Percentiles rank a stretch among this genome's conserved stretches.
Evolutionary conservation across 2,888 invertebrate genomes (phyloP).

Genomic region (Oegoconia quadripuncta): DNA sequence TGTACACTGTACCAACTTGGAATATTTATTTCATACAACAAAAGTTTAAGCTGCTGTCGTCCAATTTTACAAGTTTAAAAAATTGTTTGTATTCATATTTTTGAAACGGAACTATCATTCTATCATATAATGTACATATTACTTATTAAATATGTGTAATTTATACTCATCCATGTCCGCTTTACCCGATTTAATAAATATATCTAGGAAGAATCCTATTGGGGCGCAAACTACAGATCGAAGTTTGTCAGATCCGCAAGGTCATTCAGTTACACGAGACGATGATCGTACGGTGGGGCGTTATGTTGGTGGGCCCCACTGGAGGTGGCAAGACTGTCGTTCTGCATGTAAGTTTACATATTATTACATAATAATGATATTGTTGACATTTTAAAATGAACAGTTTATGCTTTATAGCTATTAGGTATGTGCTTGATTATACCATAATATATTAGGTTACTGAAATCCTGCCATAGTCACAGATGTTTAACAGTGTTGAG

Average conservation of each 20-base stretch:
- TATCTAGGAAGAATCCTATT: constrained; percentile 60
- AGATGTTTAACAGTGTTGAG: no score
- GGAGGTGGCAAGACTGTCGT: constrained; percentile 92
- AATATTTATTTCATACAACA: no score
- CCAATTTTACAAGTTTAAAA: background rate
- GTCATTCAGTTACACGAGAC: constrained; percentile 93
- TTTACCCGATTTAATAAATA: background rate
- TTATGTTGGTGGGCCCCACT: constrained; percentile 94
- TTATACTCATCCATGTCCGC: background rate
- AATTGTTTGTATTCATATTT: background rate
- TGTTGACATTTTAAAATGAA: constrained; percentile 3
- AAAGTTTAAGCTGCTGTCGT: constrained; percentile 23
- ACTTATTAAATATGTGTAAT: no score
- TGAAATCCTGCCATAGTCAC: no score
- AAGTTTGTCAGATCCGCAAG: constrained; percentile 83
- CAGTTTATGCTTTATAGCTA: no score
- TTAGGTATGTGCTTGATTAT: no score
- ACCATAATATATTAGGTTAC: no score
- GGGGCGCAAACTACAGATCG: constrained; percentile 82
- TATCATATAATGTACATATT: no score
- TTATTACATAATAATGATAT: constrained; percentile 1
- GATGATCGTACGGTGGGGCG: constrained; percentile 94
- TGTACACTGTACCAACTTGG: no score
- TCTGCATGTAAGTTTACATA: constrained; percentile 76
- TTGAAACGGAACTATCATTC: no score